Base-by-base conservation (phyloP, 1,140 invertebrate species). In the Dufourea novaeangliae region DNA sequence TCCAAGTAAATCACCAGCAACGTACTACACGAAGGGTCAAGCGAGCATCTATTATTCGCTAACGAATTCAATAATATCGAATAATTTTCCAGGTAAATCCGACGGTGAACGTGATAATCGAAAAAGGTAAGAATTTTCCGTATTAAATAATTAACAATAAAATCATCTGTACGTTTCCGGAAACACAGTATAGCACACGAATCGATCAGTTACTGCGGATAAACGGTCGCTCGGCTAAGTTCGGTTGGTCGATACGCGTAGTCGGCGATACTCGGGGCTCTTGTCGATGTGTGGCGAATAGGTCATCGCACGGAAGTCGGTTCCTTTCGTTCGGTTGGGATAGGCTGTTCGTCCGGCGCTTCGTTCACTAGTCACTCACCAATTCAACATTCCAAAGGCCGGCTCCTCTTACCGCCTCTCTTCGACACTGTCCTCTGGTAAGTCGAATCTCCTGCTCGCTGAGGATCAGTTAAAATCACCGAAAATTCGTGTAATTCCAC, bases 301-400 rank as follows among this genome's bases (percentile, higher is more conserved):
- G 68, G 54, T 71, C 59, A 50, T 68, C 37, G 82, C 66, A 82
- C 84, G 87, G 78, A 88, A 91, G 74, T 80, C 71, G 27, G 71
- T 64, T n/a, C 50, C 62, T 84, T 75, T 67, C 80, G 71, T 82
- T 82, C 50, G 27, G 27, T 54, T 20, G 20, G 34, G 71, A 78
- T 84, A 83, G 79, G 72, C 54, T 68, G 59, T 29, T 54, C 20
- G 32, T n/a, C 20, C 46, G 37, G n/a, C 75, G 29, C 44, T 85
- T 78, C 73, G 80, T 73, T 83, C 79, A 74, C 59, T 44, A 46
- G 64, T 54, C 93, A 93, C 92, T 94, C 93, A 92, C 90, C 91
- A 93, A 93, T 93, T 93, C 92, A 93, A 94, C 94, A 94, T 94
- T 94, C 94, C 94, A 94, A 94, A 94, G 93, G 93, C 93, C 93